phyloP scores from a whole-genome alignment of 2,113 vertebrate species.

The Rhinopomastus cyanomelas region DNA sequence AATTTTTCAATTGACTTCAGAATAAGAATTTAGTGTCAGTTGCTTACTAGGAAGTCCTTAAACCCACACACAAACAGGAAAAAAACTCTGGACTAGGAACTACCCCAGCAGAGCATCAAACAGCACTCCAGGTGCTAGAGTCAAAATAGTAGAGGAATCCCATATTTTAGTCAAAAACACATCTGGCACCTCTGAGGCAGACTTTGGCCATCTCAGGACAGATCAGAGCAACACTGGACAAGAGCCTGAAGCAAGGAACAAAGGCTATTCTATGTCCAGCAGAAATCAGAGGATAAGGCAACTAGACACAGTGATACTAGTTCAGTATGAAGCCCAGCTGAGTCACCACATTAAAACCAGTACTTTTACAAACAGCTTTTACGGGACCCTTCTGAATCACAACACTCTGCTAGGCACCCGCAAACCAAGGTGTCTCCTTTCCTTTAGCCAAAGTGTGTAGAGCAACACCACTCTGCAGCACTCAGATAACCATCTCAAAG shows the following conservation, averaged over 20 bases:
- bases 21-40: too few species aligned
- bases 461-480: neutral
- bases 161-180: neutral
- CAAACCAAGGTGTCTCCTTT: too few species aligned
- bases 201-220: neutral
- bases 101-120: neutral
- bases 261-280: neutral
- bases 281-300: neutral
- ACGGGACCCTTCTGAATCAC: neutral
- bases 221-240: neutral
- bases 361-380: neutral
- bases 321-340: neutral
- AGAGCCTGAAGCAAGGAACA: neutral
- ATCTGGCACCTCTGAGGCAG: neutral
- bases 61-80: neutral
- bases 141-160: neutral
- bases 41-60: neutral
- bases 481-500: neutral
- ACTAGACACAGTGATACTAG: neutral
- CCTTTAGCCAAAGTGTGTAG: too few species aligned
- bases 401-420: neutral
- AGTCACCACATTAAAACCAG: neutral
- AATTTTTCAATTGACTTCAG: constrained; percentile 16
- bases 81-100: neutral
- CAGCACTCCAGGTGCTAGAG: neutral